A percentile compares a stretch with the other conserved stretches of the same genome.
Conservation (phyloP, 2,888 invertebrate species). For the Branchipolynoe longqiensis region DNA sequence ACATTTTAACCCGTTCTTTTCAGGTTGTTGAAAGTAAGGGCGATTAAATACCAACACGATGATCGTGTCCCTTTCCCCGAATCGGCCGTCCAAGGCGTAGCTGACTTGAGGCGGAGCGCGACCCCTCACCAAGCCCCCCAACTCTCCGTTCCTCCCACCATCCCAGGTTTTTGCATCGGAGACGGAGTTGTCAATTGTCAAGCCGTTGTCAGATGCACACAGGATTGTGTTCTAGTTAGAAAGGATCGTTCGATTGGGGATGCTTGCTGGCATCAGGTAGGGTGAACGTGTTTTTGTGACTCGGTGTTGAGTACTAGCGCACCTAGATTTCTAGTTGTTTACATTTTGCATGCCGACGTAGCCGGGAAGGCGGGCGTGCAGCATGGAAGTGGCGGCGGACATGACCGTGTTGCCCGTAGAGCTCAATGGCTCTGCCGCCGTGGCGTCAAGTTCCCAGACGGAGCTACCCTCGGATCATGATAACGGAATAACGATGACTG, state of each 20-base stretch:
- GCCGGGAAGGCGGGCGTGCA: not conserved
- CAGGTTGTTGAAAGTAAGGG: no score
- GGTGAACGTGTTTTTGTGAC: not conserved
- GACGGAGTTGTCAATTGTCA: not conserved
- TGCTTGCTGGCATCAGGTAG: not conserved
- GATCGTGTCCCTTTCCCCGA: no score
- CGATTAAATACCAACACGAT: no score
- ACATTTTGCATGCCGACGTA: slow-evolving; percentile 6
- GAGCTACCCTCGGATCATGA: slow-evolving; percentile 12
- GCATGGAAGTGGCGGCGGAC: slow-evolving; percentile 12
- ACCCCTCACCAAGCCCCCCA: no score
- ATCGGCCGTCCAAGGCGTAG: not conserved
- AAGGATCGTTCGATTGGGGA: not conserved
- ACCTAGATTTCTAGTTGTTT: not conserved
- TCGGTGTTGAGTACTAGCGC: not conserved
- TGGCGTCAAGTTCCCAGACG: slow-evolving; percentile 52
- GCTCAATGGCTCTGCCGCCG: slow-evolving; percentile 30
- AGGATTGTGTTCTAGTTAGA: not conserved
- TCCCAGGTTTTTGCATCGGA: not conserved
- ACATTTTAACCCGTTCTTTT: no score
- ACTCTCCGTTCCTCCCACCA: not conserved
- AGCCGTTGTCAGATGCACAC: not conserved
- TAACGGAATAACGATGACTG: slow-evolving; percentile 28
- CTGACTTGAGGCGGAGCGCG: slow-evolving; percentile 15
- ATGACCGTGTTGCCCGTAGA: not conserved